Evolutionary conservation across 1,140 invertebrate genomes (phyloP).

Genomic region (Drosophila sturtevanti): DNA sequence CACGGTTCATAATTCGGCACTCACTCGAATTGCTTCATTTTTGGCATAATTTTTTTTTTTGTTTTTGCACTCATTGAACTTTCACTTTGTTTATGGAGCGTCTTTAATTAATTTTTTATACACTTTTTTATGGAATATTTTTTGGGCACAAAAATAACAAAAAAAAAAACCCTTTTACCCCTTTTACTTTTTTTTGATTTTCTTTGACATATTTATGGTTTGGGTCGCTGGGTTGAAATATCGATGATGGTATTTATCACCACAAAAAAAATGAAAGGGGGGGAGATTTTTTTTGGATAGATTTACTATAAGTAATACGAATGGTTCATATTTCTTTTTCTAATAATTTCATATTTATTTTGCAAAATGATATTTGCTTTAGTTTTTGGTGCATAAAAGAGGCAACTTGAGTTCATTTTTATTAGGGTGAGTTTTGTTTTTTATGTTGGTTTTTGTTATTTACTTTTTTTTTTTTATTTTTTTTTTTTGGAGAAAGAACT

Average conservation of each 20-base stretch:
- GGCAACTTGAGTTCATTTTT: not conserved
- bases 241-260: slow-evolving; percentile 23
- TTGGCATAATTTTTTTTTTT: slow-evolving; percentile 10
- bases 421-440: not conserved
- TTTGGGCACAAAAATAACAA: slow-evolving; percentile 36
- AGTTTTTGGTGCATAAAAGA: slow-evolving; percentile 33
- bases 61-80: slow-evolving; percentile 56
- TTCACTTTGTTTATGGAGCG: slow-evolving; percentile 61
- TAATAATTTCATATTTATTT: slow-evolving; percentile 77
- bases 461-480: too few species aligned
- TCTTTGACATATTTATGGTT: slow-evolving; percentile 64
- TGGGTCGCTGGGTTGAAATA: slow-evolving; percentile 37
- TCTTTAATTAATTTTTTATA: slow-evolving; percentile 71
- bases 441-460: not conserved
- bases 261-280: slow-evolving; percentile 25
- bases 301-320: slow-evolving; percentile 53
- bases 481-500: not conserved
- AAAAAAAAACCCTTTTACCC: slow-evolving; percentile 42
- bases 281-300: slow-evolving; percentile 46
- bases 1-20: slow-evolving; percentile 51
- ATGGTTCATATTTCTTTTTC: slow-evolving; percentile 22
- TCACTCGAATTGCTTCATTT: slow-evolving; percentile 70
- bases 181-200: slow-evolving; percentile 27
- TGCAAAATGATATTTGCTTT: slow-evolving; percentile 72
- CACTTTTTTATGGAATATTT: slow-evolving; percentile 25